A percentile compares a stretch with the other conserved stretches of the same genome.
Conservation (phyloP, 2,113 vertebrate species). For the Ranitomeya imitator region DNA sequence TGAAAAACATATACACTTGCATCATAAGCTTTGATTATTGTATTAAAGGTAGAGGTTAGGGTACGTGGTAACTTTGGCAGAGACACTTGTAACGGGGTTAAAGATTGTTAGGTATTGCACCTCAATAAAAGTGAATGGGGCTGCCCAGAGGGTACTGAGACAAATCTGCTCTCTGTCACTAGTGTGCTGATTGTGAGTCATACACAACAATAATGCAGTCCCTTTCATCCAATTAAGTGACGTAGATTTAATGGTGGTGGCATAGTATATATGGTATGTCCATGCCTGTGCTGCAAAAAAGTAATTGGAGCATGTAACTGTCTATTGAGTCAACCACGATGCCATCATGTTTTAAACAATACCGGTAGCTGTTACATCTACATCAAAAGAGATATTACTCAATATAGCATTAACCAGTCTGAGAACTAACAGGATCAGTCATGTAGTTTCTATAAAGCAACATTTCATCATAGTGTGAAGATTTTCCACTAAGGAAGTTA, state of each 20-base stretch:
- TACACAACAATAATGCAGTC: no score
- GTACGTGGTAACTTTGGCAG: no score
- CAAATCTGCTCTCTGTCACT: no score
- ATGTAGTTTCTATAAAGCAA: constrained; percentile 13
- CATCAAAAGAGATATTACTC: constrained; percentile 14
- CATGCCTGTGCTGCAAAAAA: not conserved
- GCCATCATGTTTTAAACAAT: not conserved
- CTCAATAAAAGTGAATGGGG: no score
- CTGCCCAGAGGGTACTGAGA: no score
- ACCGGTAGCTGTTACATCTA: not conserved
- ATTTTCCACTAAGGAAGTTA: constrained; percentile 23
- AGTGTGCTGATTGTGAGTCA: no score
- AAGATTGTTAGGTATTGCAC: no score
- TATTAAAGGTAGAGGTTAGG: no score
- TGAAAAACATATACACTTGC: no score
- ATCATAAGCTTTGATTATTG: no score
- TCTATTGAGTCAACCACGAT: not conserved
- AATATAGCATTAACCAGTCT: constrained; percentile 22
- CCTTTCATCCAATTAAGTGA: no score
- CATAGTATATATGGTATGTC: not conserved
- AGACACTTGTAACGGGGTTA: no score
- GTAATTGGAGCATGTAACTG: not conserved
- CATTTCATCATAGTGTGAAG: constrained; percentile 7
- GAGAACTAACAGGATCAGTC: constrained; percentile 33
- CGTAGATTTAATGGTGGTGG: not conserved